These are phyloP conservation scores for Macroteleia sp. DNA, from an alignment of 2,888 invertebrate genomes.

Conservation along the genomic window DNA sequence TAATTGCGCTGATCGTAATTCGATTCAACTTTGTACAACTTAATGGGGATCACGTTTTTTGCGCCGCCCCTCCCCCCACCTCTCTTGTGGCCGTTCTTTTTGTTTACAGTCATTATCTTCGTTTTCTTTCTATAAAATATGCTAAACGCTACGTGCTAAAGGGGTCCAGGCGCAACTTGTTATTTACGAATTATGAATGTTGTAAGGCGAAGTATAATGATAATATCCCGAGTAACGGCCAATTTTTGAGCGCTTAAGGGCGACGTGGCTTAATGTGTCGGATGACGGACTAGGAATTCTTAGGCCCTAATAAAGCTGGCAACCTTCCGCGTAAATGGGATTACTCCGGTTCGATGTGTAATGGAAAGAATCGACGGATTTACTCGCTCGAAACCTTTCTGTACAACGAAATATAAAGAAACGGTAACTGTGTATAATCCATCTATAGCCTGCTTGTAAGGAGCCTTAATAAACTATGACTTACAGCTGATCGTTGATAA, in stretches of 20 bases:
- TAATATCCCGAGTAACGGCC: slow-evolving; percentile 66
- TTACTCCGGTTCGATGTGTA: slow-evolving; percentile 46
- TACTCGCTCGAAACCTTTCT: neutral
- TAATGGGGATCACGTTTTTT: slow-evolving; percentile 36
- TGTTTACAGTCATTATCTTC: slow-evolving; percentile 56
- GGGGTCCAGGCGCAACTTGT: slow-evolving; percentile 72
- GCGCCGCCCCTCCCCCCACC: neutral
- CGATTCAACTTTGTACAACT: slow-evolving; percentile 42
- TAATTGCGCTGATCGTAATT: slow-evolving; percentile 47
- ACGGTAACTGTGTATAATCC: too few species aligned
- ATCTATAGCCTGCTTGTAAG: too few species aligned
- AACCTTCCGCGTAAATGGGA: slow-evolving; percentile 67
- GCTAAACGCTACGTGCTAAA: slow-evolving; percentile 77
- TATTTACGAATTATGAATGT: slow-evolving; percentile 83
- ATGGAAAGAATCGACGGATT: slow-evolving; percentile 24
- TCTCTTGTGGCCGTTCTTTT: slow-evolving; percentile 11
- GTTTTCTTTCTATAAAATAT: slow-evolving; percentile 78
- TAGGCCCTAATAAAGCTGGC: slow-evolving; percentile 56
- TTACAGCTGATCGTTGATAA: too few species aligned
- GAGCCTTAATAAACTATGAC: too few species aligned
- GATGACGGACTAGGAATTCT: slow-evolving; percentile 64
- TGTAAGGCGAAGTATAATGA: slow-evolving; percentile 79
- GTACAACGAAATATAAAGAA: neutral
- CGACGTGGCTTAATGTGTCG: slow-evolving; percentile 64
- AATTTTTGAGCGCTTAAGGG: slow-evolving; percentile 68